Base-by-base conservation (phyloP, 2,797 vertebrate species). In the Parauchenoglanis ngamensis region DNA sequence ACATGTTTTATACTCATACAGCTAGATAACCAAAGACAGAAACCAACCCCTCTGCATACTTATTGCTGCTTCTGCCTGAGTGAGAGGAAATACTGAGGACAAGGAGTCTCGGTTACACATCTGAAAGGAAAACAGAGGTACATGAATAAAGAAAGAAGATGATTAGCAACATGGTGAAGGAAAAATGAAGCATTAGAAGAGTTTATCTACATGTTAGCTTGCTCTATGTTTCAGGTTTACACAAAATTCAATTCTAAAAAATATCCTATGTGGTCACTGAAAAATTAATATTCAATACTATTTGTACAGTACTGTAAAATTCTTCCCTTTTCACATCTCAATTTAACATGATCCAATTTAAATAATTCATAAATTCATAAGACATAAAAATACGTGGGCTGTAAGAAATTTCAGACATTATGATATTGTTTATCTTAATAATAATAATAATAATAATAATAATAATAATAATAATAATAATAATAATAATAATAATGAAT, bases 11-110 rank as follows among this genome's bases (percentile, higher is more conserved):
- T 94, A 97, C 97, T 98, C 97, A 98, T 98, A 98, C 97, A 98
- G 98, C 98, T 98, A 98, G 98, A 98, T 98, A 98, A 98, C 98
- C 98, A 98, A 98, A 98, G 98, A 98, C 95, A 99, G 95, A 98
- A 98, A 97, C 97, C 91, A 94, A 96, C 96, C 96, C 95, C 96
- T 83, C 93, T 85, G 88, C 52, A 0, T 76, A 77, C 11, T 52
- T 52, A n/a, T 21, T 59, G 73, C 40, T 81, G 86, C 15, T 82
- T 46, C 78, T 61, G 17, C 23, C 7, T 35, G 44, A 78, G 6
- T 61, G 19, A 21, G 5, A 68, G 6, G 40, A 87, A 23, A 79
- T 52, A 17, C 59, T 31, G 25, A 84, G 23, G 31, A 65, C 2
- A 40, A 59, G 25, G 83, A 82, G 31, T 10, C 21, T 3, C 15